phyloP scores from a whole-genome alignment of 2,888 invertebrate genomes.

The Drosophila histrio region DNA sequence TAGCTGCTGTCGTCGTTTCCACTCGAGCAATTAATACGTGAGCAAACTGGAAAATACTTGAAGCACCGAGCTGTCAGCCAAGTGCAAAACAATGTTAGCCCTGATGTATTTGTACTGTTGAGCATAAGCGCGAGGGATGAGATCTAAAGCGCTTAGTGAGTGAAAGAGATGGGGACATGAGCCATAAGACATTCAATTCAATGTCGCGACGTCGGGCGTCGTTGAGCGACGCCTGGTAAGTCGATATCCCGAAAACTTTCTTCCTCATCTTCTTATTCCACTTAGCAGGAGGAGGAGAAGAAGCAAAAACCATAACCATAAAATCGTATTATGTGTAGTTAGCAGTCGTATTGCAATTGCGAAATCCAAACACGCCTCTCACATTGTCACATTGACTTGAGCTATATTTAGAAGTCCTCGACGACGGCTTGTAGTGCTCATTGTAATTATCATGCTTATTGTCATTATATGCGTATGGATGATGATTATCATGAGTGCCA shows the following conservation, averaged over 20 bases:
- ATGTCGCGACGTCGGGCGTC: slow-evolving; percentile 47
- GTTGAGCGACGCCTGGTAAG: slow-evolving; percentile 44
- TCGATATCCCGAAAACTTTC: slow-evolving; percentile 47
- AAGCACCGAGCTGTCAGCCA: slow-evolving; percentile 50
- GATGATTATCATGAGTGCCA: slow-evolving; percentile 28
- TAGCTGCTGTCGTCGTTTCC: slow-evolving; percentile 64
- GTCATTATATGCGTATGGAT: slow-evolving; percentile 32
- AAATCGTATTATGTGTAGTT: slow-evolving; percentile 61
- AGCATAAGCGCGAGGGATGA: slow-evolving; percentile 40
- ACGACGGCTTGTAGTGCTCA: slow-evolving; percentile 5
- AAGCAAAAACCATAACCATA: slow-evolving; percentile 59
- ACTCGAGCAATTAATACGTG: slow-evolving; percentile 78
- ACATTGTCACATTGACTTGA: slow-evolving; percentile 63
- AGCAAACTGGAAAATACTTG: slow-evolving; percentile 74
- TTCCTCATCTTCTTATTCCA: slow-evolving; percentile 18
- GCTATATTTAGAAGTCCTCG: slow-evolving; percentile 44
- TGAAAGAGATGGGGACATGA: slow-evolving; percentile 43
- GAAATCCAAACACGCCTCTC: slow-evolving; percentile 76
- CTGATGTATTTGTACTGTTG: slow-evolving; percentile 66
- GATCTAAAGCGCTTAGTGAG: slow-evolving; percentile 37
- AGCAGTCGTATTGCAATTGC: slow-evolving; percentile 63
- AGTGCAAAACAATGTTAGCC: slow-evolving; percentile 75
- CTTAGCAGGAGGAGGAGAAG: slow-evolving; percentile 25
- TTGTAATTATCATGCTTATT: slow-evolving; percentile 55
- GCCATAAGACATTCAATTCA: slow-evolving; percentile 62